These are phyloP conservation scores for Ericerus pela DNA, from an alignment of 1,140 invertebrate species.

Conservation along the genomic window DNA sequence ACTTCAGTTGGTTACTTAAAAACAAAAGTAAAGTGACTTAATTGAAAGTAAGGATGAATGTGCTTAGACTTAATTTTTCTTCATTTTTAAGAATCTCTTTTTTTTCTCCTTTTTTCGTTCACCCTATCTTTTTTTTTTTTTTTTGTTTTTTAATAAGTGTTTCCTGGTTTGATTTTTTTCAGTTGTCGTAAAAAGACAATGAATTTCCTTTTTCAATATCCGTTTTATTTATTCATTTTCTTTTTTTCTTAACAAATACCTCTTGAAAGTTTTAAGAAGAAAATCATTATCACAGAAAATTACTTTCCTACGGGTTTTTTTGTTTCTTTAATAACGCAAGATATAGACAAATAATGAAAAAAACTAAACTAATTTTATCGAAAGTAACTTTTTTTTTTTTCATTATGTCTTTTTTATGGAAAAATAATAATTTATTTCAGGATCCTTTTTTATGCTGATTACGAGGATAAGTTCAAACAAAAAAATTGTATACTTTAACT, in stretches of 20 bases:
- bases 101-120: too few species aligned
- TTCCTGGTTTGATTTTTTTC: neutral
- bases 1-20: slow-evolving; percentile 4
- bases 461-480: too few species aligned
- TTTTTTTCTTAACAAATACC: slow-evolving; percentile 2
- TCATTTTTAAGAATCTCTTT: neutral
- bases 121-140: neutral
- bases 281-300: slow-evolving; percentile 8
- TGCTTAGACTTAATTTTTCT: slow-evolving; percentile 11
- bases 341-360: slow-evolving; percentile 5
- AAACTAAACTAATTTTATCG: slow-evolving; percentile 11
- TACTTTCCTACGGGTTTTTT: neutral
- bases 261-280: neutral
- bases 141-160: slow-evolving; percentile 7
- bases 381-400: neutral
- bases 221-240: neutral
- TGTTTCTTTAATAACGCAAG: neutral
- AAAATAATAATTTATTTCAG: too few species aligned
- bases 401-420: too few species aligned
- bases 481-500: too few species aligned
- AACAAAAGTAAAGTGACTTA: slow-evolving; percentile 10
- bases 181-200: slow-evolving; percentile 6
- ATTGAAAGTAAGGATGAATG: slow-evolving; percentile 11
- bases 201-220: neutral
- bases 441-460: too few species aligned